Base-by-base conservation (phyloP, 2,888 invertebrate species). In the Drosophila setosimentum region DNA sequence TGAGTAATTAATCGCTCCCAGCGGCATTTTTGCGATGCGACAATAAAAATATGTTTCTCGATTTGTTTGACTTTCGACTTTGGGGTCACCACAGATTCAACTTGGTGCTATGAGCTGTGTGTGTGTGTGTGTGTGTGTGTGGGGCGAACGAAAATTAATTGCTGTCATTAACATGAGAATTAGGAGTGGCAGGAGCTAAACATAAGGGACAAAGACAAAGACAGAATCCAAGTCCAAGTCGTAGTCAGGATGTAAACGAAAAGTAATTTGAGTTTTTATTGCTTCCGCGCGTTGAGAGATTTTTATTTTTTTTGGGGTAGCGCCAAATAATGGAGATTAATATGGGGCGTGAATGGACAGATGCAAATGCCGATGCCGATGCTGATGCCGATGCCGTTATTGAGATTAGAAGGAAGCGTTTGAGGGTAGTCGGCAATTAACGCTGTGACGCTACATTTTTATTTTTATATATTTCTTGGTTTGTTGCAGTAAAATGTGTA, bases 1-100 rank as follows among this genome's bases (percentile, higher is more conserved):
- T 82, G 78, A 82, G 86, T 90, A 91, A 91, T 91, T 91, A 91
- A 91, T 91, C 70, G 90, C 80, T 76, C 91, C 91, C 91, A 91
- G 85, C 79, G 91, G 91, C 73, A 80, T 69, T 80, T 76, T 82
- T 57, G 74, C 73, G 68, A 59, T 68, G 70, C 71, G 83, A 71
- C 85, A 80, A 83, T 87, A 77, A 87, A 87, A 89, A 87, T 89
- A 87, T 88, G 88, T 85, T 74, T 74, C 70, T 65, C 80, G 80
- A 87, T 89, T 89, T 86, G 89, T 83, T 85, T 87, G 70, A 68
- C 77, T 78, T 63, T 68, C 68, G 57, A 71, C 76, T 72, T 80
- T 67, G 73, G 73, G 73, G 73, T 80, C 77, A 64, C 50, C 55
- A 49, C 53, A 48, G 30, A 37, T n/a, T 37, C 27, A 51, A 55